Conservation (phyloP, 2,113 vertebrate species). For the Cisticola juncidis region DNA sequence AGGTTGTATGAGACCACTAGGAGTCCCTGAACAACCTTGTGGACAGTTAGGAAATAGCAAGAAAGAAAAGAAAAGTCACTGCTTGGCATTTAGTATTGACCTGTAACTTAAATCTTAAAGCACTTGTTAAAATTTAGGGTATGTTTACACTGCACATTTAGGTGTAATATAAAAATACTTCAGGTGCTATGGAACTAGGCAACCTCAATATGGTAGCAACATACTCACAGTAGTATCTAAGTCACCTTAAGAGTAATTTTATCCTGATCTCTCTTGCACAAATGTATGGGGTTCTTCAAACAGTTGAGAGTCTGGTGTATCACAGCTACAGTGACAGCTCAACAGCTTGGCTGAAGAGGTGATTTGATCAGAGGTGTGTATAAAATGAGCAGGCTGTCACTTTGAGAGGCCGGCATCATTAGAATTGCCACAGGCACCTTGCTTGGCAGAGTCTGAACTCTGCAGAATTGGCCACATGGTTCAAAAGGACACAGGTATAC, state of each 20-base stretch:
- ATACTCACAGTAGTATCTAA: not conserved
- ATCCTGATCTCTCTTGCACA: not conserved
- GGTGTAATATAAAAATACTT: not conserved
- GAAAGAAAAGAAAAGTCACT: not conserved
- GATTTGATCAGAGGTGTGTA: not conserved
- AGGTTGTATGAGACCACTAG: conserved; percentile 84
- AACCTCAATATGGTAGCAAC: not conserved
- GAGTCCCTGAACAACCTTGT: conserved; percentile 82
- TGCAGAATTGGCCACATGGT: rapidly evolving
- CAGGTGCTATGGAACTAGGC: not conserved
- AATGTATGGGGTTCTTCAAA: not conserved
- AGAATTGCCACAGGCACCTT: not conserved
- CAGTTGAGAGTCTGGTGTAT: not conserved
- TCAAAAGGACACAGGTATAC: not conserved
- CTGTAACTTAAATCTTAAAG: not conserved
- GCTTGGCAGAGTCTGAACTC: not conserved
- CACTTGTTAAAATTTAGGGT: not conserved
- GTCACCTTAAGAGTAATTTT: not conserved
- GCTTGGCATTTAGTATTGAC: not conserved
- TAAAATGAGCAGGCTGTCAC: not conserved
- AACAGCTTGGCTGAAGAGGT: not conserved
- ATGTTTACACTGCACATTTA: not conserved
- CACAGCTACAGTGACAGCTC: not conserved
- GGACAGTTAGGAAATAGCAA: conserved; percentile 17
- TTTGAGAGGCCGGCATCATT: not conserved